Evolutionary conservation across 2,797 vertebrate species (phyloP).

Genomic region (Sebastes itinus): DNA sequence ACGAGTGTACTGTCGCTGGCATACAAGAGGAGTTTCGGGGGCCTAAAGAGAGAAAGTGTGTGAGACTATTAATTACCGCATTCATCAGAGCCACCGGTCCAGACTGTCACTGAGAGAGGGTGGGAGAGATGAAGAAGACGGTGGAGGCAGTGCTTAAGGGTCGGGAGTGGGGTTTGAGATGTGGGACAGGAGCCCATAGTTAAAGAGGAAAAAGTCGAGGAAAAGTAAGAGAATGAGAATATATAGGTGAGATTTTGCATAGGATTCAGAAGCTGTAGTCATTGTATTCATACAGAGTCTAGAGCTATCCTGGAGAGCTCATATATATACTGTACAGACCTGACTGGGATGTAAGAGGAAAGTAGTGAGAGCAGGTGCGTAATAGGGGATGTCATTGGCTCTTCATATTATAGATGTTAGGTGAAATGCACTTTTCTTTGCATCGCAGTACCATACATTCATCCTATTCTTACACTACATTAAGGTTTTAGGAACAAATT

Average conservation of each 20-base stretch:
- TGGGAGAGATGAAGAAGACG: slow-evolving; percentile 33
- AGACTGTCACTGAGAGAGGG: slow-evolving; percentile 65
- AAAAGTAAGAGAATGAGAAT: not conserved
- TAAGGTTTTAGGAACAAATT: not conserved
- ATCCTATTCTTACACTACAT: not conserved
- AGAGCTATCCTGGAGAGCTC: not conserved
- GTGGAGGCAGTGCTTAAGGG: slow-evolving; percentile 34
- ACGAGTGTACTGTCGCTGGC: slow-evolving; percentile 69
- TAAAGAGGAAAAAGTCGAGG: not conserved
- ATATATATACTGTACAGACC: not conserved
- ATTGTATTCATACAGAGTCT: not conserved
- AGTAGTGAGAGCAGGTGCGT: not conserved
- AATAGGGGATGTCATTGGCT: not conserved
- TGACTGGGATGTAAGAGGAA: not conserved
- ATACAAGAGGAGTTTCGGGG: slow-evolving; percentile 62
- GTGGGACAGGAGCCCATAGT: slow-evolving; percentile 3
- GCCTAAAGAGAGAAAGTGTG: slow-evolving; percentile 57
- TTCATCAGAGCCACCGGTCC: slow-evolving; percentile 66
- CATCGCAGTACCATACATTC: not conserved
- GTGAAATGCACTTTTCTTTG: not conserved
- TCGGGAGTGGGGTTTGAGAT: not conserved
- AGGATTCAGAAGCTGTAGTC: not conserved
- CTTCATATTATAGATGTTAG: not conserved
- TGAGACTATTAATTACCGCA: slow-evolving; percentile 77
- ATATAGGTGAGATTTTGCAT: not conserved